These are phyloP conservation scores for Coelopa frigida DNA, from an alignment of 1,140 invertebrate genomes.

Conservation along the genomic window DNA sequence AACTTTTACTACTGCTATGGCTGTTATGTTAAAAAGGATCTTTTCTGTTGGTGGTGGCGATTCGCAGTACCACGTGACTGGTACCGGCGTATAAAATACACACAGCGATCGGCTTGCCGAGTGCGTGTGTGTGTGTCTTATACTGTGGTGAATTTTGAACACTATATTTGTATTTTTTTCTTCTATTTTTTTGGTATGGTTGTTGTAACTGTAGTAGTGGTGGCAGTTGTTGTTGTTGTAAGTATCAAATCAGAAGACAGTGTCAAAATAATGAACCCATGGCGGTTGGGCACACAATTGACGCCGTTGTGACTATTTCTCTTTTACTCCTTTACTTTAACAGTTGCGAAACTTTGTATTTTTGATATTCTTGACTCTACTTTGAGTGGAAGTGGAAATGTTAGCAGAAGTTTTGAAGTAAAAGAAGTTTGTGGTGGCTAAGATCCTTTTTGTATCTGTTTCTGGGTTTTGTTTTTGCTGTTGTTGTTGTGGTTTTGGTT, in stretches of 20 bases:
- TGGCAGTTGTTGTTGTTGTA: slow-evolving; percentile 6
- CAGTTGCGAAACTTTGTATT: slow-evolving; percentile 11
- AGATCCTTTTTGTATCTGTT: neutral
- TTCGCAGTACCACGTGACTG: no score
- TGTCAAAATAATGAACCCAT: slow-evolving; percentile 45
- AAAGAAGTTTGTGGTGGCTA: neutral
- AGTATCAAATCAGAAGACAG: slow-evolving; percentile 46
- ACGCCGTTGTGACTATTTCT: slow-evolving; percentile 24
- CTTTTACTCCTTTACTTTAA: neutral
- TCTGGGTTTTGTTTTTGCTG: no score
- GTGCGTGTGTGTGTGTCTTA: neutral
- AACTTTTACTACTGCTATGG: no score
- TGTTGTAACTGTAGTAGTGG: slow-evolving; percentile 16
- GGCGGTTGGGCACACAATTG: slow-evolving; percentile 36
- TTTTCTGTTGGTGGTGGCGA: no score
- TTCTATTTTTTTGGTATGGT: slow-evolving; percentile 19
- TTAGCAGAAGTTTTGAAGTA: slow-evolving; percentile 5
- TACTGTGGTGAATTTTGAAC: neutral
- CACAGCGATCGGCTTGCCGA: neutral
- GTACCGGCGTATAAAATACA: neutral
- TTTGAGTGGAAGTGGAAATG: no score
- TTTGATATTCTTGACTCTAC: no score
- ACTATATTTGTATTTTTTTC: neutral
- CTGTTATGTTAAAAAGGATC: no score
- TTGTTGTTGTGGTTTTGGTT: no score